Conservation (phyloP, 1,140 invertebrate genomes). For the Dendroctonus valens region DNA sequence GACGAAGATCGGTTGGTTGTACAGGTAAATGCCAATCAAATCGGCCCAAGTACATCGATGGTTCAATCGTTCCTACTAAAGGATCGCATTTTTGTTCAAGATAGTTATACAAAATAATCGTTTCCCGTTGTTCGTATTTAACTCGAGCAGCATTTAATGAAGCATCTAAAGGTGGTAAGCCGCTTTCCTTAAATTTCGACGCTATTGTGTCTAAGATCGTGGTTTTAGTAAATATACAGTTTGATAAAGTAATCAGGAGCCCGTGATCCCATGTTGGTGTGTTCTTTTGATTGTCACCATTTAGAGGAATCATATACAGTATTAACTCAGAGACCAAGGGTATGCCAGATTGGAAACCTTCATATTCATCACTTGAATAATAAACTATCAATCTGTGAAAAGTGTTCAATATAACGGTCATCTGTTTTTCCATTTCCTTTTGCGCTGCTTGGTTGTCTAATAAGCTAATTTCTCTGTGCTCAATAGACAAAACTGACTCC, state of each 20-base stretch:
- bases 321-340: conserved; percentile 63
- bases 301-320: too few species aligned
- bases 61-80: conserved; percentile 89
- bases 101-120: conserved; percentile 76
- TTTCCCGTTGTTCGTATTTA: conserved; percentile 65
- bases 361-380: conserved; percentile 63
- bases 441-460: conserved; percentile 64
- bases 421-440: conserved; percentile 64
- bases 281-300: conserved; percentile 35
- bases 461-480: conserved; percentile 67
- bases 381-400: conserved; percentile 65
- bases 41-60: conserved; percentile 88
- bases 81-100: conserved; percentile 92
- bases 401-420: conserved; percentile 70
- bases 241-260: conserved; percentile 83
- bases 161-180: conserved; percentile 69
- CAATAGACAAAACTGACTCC: conserved; percentile 75
- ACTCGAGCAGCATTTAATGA: conserved; percentile 58
- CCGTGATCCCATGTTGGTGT: conserved; percentile 72
- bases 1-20: conserved; percentile 73
- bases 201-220: conserved; percentile 70
- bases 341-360: conserved; percentile 56
- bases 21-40: conserved; percentile 82
- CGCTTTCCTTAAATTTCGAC: conserved; percentile 60
- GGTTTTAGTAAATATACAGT: conserved; percentile 81